phyloP scores from a whole-genome alignment of 2,113 vertebrate species.

The Mesoclemmys tuberculata region DNA sequence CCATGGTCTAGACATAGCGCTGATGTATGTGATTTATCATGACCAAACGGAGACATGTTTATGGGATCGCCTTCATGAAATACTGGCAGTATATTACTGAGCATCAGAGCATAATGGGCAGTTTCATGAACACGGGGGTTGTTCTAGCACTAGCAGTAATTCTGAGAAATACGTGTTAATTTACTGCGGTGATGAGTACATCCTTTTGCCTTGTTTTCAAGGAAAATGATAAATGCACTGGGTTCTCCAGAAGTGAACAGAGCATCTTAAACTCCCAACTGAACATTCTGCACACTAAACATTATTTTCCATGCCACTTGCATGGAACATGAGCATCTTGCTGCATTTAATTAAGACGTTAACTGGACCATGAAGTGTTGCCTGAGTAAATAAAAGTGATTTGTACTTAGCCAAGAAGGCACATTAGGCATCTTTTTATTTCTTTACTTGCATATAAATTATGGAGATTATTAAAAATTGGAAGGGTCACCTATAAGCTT shows the following conservation, averaged over 20 bases:
- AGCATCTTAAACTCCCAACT: slow-evolving; percentile 65
- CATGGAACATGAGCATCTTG: slow-evolving; percentile 80
- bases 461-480: slow-evolving; percentile 77
- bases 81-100: not conserved
- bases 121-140: not conserved
- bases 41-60: not conserved
- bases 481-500: slow-evolving; percentile 78
- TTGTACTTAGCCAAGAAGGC: slow-evolving; percentile 76
- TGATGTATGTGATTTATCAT: not conserved
- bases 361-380: slow-evolving; percentile 88
- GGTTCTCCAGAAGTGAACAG: slow-evolving; percentile 37
- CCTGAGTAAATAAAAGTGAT: slow-evolving; percentile 83
- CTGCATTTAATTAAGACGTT: slow-evolving; percentile 91
- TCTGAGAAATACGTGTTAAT: not conserved
- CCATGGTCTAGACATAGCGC: not conserved
- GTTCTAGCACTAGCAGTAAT: not conserved
- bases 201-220: slow-evolving; percentile 43
- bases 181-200: not conserved
- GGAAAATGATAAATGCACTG: not conserved
- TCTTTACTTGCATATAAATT: slow-evolving; percentile 77
- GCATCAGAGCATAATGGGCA: not conserved
- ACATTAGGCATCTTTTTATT: slow-evolving; percentile 76
- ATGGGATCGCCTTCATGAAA: not conserved
- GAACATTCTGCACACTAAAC: slow-evolving; percentile 74
- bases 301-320: slow-evolving; percentile 76